Base-by-base conservation (phyloP, 1,140 invertebrate species). In the Drosophila burlai region DNA sequence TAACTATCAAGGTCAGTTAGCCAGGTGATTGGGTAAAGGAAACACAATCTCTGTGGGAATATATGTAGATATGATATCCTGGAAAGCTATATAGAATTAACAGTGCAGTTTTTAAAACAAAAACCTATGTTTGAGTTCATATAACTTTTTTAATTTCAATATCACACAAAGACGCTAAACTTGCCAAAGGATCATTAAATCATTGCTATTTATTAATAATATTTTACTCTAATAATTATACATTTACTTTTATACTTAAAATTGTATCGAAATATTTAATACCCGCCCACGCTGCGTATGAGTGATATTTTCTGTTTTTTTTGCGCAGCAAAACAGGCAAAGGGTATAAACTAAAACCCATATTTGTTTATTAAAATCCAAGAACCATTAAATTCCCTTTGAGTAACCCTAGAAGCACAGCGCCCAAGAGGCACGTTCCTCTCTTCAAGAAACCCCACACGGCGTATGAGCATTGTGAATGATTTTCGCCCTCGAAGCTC, bases 1-100 rank as follows among this genome's bases (percentile, higher is more conserved):
- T 46, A 68, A 38, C 63, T 68, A 68, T 46, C 67, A 71, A 71
- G 67, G 67, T 47, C 64, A 40, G 40, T 46, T 18, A 9, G 34
- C 31, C 47, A 45, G 62, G 62, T 46, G 34, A 68, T 18, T 34
- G 43, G 40, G 2, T 36, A 29, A 55, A 18, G 62, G 24, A 54
- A 47, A 31, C 34, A 4, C 18, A 18, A 60, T 1, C 45, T 38
- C 9, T n/a, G 1, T 0, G 9, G 47, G 16, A 34, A 52, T 8
- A 24, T n/a, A 52, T 8, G 16, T n/a, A 61, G 0, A 3, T n/a
- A n/a, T 38, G 2, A 38, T 11, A 55, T 55, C 34, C 52, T 55
- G 18, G 11, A 34, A 31, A 34, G 10, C n/a, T 42, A n/a, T n/a
- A 8, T 18, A 18, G 42, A 43, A 10, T 10, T 18, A 0, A 18